Evolutionary conservation across 1,140 invertebrate genomes (phyloP), one percentile per base, ranked within the genome.

Genomic region (Euborellia annulipes): DNA sequence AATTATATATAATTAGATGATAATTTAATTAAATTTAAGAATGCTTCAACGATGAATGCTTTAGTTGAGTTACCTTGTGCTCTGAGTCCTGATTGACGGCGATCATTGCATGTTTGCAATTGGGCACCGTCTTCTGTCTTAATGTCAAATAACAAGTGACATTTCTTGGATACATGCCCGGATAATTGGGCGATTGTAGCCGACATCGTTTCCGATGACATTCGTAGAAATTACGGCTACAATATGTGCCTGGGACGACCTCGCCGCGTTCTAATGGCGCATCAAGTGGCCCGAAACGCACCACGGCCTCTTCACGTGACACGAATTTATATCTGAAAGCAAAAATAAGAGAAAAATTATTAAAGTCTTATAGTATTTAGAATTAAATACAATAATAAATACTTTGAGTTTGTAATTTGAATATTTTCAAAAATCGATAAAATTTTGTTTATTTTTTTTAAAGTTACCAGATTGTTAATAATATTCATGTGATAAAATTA

Each of bases 111-210:
- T 86, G 83, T 60, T 87, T 89, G 61, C 83, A 86, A 4, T 79
- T 85, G 0, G 84, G 84, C 20, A 86, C 79, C 51, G 78, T 77
- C 58, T 85, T 82, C 60, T 89, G 85, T 13, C 82, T 67, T 42
- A 87, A 63, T 16, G 76, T 84, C 67, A 83, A 81, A 55, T 82
- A 76, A 59, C 85, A 89, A 8, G 82, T 85, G 3, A 86, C 82
- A 59, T 91, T 87, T 36, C 83, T 70, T 1, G 85, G 87, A 64
- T 91, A 91, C 68, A 90, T 82, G 13, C 86, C 86, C 0, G 87
- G 87, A 62, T 88, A 91, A 63, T 91, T 90, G n/a, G 88, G 86
- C 42, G 76, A 79, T 63, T 89, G 86, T 23, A 89, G 64, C 22
- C 81, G 73, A 57, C 85, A 89, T 9, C 59, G 52, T 23, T 53